Percentiles rank a stretch among this genome's conserved stretches.
phyloP scores from a whole-genome alignment of 92 coral and sea anemone genomes.

The Porites lobata region DNA sequence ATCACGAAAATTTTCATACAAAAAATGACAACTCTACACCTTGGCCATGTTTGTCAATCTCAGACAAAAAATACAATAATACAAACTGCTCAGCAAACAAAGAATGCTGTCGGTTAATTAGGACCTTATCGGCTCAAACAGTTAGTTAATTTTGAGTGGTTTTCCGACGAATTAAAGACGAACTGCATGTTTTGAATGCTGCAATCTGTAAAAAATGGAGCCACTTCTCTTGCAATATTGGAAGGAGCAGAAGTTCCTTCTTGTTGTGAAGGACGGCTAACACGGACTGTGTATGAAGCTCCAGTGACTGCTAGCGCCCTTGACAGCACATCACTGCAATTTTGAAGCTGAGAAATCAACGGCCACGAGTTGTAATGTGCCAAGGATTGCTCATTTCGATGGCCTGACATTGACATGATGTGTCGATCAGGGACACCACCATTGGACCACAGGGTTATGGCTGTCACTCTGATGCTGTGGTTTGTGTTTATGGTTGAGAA shows the following conservation, averaged over 20 bases:
- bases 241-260: not conserved
- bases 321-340: constrained; percentile 41
- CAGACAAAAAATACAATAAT: no score
- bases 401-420: constrained; percentile 50
- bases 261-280: no score
- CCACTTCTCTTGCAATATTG: not conserved
- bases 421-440: constrained; percentile 45
- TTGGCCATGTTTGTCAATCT: no score
- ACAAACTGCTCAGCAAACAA: no score
- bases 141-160: not conserved
- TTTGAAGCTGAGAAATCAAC: constrained; percentile 25
- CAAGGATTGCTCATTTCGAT: constrained; percentile 40
- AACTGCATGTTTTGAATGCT: not conserved
- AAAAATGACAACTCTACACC: no score
- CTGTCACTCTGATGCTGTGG: constrained; percentile 47
- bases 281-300: no score
- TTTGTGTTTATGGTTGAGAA: constrained; percentile 44
- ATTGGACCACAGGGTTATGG: constrained; percentile 53
- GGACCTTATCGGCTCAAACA: not conserved
- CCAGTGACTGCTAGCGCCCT: not conserved
- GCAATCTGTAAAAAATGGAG: not conserved
- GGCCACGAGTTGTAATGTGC: constrained; percentile 39
- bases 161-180: not conserved
- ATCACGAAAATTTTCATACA: no score
- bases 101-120: no score